Evolutionary conservation across 1,140 invertebrate species (phyloP).

Genomic region (Leguminivora glycinivorella): DNA sequence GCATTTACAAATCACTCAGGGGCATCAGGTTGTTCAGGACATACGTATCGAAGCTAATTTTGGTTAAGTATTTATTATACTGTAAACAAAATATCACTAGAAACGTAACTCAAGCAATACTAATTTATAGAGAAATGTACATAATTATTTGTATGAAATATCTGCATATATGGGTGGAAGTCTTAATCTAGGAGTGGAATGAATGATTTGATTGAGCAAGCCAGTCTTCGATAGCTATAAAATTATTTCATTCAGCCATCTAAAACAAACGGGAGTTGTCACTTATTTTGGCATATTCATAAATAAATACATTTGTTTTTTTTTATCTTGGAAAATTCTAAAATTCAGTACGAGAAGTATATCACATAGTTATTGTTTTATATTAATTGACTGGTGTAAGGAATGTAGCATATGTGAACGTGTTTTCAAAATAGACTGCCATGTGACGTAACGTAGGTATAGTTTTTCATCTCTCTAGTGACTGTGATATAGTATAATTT

Average conservation of each 20-base stretch:
- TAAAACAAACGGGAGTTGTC: too few relatives aligned
- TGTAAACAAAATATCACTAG: slow-evolving; percentile 67
- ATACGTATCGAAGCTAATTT: slow-evolving; percentile 69
- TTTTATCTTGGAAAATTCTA: background rate
- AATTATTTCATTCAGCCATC: too few relatives aligned
- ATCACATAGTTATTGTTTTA: background rate
- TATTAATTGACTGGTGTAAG: slow-evolving; percentile 35
- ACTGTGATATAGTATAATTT: slow-evolving; percentile 79
- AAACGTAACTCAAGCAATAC: slow-evolving; percentile 70
- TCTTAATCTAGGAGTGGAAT: background rate
- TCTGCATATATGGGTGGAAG: slow-evolving; percentile 41
- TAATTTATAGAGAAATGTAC: slow-evolving; percentile 54
- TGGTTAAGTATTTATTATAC: slow-evolving; percentile 37
- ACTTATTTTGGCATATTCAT: too few relatives aligned
- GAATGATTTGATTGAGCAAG: background rate
- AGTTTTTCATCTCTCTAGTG: slow-evolving; percentile 71
- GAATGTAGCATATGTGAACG: slow-evolving; percentile 59
- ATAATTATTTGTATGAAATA: slow-evolving; percentile 55
- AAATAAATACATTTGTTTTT: too few relatives aligned
- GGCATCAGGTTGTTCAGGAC: slow-evolving; percentile 70
- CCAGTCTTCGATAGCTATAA: background rate
- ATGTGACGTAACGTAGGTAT: slow-evolving; percentile 52
- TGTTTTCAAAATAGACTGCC: slow-evolving; percentile 71
- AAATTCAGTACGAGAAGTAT: background rate
- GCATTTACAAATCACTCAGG: slow-evolving; percentile 66